Evolutionary conservation across 2,888 invertebrate species (phyloP).

Genomic region (Lampropteryx suffumata): DNA sequence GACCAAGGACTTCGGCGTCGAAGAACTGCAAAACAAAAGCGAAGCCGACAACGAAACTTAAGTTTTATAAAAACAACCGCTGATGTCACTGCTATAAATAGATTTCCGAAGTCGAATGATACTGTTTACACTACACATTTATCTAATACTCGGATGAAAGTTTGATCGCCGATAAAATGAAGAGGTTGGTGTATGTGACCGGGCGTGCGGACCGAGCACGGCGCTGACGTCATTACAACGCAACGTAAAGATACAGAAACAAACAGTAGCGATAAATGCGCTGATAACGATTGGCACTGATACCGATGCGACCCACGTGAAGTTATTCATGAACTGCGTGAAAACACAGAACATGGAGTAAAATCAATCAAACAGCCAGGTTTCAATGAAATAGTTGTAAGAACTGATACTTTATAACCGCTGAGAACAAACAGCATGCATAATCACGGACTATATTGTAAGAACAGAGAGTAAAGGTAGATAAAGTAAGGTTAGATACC

Average conservation of each 20-base stretch:
- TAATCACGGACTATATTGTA: too few relatives aligned
- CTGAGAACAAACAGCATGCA: neutral
- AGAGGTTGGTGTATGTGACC: constrained; percentile 41
- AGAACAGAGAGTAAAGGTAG: constrained; percentile 12
- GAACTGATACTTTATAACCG: neutral
- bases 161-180: constrained; percentile 30
- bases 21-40: constrained; percentile 35
- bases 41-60: constrained; percentile 51
- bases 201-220: constrained; percentile 21
- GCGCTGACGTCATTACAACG: constrained; percentile 60
- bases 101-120: constrained; percentile 58
- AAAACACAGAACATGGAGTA: constrained; percentile 9
- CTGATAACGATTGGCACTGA: constrained; percentile 71
- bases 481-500: constrained; percentile 33
- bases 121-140: constrained; percentile 60
- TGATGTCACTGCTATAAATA: constrained; percentile 75
- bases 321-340: constrained; percentile 28
- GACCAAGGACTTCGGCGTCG: constrained; percentile 6
- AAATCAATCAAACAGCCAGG: neutral
- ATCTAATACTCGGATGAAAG: constrained; percentile 57
- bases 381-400: neutral
- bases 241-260: constrained; percentile 72
- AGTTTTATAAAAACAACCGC: constrained; percentile 56
- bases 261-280: constrained; percentile 72
- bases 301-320: constrained; percentile 58